phyloP scores from a whole-genome alignment of 92 coral and sea anemone genomes.

The Epizoanthus stellaris region DNA sequence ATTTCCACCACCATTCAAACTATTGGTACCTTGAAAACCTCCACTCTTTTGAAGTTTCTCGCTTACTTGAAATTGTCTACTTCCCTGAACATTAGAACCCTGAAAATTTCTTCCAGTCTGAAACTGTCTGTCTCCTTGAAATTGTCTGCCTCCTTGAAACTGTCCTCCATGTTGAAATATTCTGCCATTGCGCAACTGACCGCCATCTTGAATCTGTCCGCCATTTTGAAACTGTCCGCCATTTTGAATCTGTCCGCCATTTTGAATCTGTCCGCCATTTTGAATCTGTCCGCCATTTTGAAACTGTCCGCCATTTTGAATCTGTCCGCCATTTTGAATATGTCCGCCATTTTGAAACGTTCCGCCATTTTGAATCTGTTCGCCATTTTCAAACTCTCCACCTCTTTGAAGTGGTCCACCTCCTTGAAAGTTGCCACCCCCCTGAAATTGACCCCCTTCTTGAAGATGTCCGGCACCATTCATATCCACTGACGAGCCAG shows the following conservation, averaged over 20 bases:
- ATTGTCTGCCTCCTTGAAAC: neutral
- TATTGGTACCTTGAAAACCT: conserved; percentile 3
- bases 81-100: neutral
- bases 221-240: neutral
- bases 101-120: neutral
- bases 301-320: neutral
- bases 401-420: too few relatives aligned
- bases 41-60: neutral
- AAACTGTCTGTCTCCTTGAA: neutral
- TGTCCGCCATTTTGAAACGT: neutral
- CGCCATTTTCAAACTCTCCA: neutral
- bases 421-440: neutral
- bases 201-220: neutral
- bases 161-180: neutral
- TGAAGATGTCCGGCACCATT: neutral
- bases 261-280: neutral
- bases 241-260: neutral
- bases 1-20: neutral
- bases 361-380: neutral
- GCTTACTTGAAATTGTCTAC: neutral
- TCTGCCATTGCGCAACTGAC: neutral
- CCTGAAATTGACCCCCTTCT: neutral
- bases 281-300: neutral
- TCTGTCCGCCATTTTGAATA: neutral
- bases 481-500: neutral